Evolutionary conservation across 2,888 invertebrate genomes (phyloP).

Genomic region (Ephialtes manifestator): DNA sequence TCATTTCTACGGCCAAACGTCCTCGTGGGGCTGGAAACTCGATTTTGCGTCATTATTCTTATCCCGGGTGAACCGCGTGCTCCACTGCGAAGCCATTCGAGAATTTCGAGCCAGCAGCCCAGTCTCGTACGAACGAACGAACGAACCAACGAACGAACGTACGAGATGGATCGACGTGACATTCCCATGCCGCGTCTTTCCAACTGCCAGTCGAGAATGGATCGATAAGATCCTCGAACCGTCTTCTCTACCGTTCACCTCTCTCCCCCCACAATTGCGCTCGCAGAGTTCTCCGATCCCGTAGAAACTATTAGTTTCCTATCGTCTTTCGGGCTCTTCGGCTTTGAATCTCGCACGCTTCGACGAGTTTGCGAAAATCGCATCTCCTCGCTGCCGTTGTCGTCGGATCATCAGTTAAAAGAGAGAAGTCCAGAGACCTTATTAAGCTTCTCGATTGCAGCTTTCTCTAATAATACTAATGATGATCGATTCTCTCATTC

Average conservation of each 20-base stretch:
- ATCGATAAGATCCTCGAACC: slow-evolving; percentile 65
- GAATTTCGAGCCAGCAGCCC: slow-evolving; percentile 51
- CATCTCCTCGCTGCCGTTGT: slow-evolving; percentile 10
- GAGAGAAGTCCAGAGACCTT: slow-evolving; percentile 7
- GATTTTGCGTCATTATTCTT: slow-evolving; percentile 69
- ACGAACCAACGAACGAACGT: slow-evolving; percentile 45
- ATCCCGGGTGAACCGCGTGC: slow-evolving; percentile 72
- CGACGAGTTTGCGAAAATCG: slow-evolving; percentile 17
- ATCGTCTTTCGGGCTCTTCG: slow-evolving; percentile 29
- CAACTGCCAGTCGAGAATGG: slow-evolving; percentile 44
- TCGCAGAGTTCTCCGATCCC: slow-evolving; percentile 2
- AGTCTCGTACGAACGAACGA: slow-evolving; percentile 36
- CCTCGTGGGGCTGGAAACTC: slow-evolving; percentile 57
- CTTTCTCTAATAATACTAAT: slow-evolving; percentile 48
- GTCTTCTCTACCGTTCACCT: slow-evolving; percentile 37
- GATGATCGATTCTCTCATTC: slow-evolving; percentile 36
- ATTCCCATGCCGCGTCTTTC: slow-evolving; percentile 51
- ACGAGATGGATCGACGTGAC: slow-evolving; percentile 65
- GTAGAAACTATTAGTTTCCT: slow-evolving; percentile 46
- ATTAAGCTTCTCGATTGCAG: slow-evolving; percentile 38
- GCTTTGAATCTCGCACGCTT: slow-evolving; percentile 17
- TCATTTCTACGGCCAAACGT: slow-evolving; percentile 30
- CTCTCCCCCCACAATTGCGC: slow-evolving; percentile 1
- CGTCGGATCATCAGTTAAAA: slow-evolving; percentile 40
- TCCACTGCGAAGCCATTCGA: slow-evolving; percentile 56